Conservation (phyloP, 2,888 invertebrate species). For the Lutraria lutraria region DNA sequence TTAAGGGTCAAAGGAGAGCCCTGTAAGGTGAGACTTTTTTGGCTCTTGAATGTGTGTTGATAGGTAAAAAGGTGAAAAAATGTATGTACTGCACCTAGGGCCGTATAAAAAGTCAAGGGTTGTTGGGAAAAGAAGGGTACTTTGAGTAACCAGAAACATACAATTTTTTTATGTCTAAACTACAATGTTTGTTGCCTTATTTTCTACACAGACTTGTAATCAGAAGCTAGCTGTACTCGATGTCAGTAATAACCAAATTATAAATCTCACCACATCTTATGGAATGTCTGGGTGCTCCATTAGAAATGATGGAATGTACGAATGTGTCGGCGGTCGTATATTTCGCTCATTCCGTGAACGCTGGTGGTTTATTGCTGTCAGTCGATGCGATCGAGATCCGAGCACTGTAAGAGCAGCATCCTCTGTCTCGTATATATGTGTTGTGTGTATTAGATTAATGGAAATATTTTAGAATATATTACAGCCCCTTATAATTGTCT, state of each 20-base stretch:
- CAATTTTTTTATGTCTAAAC: too few species aligned
- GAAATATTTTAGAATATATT: neutral
- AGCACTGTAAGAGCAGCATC: conserved; percentile 43
- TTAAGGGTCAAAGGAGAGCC: too few species aligned
- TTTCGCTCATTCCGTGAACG: conserved; percentile 94
- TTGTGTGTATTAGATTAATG: neutral
- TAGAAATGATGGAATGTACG: conserved; percentile 34
- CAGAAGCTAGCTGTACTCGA: conserved; percentile 92
- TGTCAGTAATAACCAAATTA: conserved; percentile 92
- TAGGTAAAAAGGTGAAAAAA: too few species aligned
- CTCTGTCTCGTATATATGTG: neutral
- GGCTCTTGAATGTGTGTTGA: too few species aligned
- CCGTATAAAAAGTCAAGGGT: too few species aligned
- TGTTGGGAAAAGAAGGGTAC: too few species aligned
- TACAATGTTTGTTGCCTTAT: too few species aligned
- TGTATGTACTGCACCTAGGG: too few species aligned
- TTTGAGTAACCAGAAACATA: too few species aligned
- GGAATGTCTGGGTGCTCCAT: conserved; percentile 77
- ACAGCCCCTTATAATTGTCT: neutral
- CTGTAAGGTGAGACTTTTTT: too few species aligned
- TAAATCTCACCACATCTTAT: conserved; percentile 89
- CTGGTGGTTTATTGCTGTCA: conserved; percentile 97
- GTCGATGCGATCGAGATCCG: conserved; percentile 89
- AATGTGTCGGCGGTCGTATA: conserved; percentile 88
- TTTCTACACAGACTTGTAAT: conserved; percentile 88